Evolutionary conservation across 2,797 vertebrate genomes (phyloP), one percentile per base, ranked within the genome.

Genomic region (Enteromius afrohamiltoni): DNA sequence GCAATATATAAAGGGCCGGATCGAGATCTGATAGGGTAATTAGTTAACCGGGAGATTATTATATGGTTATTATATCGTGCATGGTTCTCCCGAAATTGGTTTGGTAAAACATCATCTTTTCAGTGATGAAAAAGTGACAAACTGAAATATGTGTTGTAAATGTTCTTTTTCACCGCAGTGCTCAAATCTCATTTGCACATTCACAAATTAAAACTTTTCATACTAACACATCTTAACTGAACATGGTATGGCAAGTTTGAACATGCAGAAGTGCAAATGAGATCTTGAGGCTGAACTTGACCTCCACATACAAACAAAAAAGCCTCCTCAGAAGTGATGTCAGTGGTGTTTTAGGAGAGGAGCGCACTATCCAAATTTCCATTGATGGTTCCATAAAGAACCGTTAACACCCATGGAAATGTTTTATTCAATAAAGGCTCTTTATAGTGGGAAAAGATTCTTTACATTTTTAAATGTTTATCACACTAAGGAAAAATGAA

Each of bases 181-280:
- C 23, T 71, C 16, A 49, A 71, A 71, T 73, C 26, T 16, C 13
- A 70, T 70, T 70, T 45, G 13, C 68, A 51, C 49, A 31, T 51
- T 45, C 70, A 73, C 45, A 51, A 21, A 51, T 31, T 51, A 17
- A 51, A 73, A 40, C 37, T 6, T 42, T 14, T 11, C 67, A 42
- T 42, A 21, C 17, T 34, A 65, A 34, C 3, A 3, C 65, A 40
- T 40, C 9, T 40, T 40, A 23, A 70, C 40, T 0, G 6, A 70
- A 70, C 40, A 47, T 8, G 0, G 45, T 70, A 26, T 3, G 34
- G 1, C n/a, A 47, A 11, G 42, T 71, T 71, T 71, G 16, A 71
- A 19, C 42, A 10, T 29, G 42, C 23, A 49, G 14, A 26, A 47
- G 40, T 47, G 40, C 0, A 70, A 70, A 70, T 42, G 68, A 69